A percentile compares a stretch with the other conserved stretches of the same genome.
Evolutionary conservation across 2,888 invertebrate species (phyloP).

Genomic region (Stenotaenia linearis): DNA sequence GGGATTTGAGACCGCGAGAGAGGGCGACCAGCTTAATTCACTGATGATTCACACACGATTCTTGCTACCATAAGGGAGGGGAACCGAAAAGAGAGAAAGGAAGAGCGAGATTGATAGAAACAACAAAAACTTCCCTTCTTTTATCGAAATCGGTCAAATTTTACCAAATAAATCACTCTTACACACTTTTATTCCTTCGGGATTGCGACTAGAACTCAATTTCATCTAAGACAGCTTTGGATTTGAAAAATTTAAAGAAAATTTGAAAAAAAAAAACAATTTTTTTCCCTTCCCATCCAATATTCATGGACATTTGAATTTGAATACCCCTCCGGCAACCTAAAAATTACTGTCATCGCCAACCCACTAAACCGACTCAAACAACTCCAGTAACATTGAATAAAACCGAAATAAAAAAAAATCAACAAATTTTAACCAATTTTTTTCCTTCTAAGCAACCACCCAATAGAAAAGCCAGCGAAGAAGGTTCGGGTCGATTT

Average conservation of each 20-base stretch:
- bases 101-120: not conserved
- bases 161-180: no score
- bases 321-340: not conserved
- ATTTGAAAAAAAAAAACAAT: no score
- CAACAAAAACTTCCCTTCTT: not conserved
- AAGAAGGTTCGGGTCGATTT: not conserved
- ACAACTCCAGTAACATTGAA: not conserved
- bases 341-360: not conserved
- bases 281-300: no score
- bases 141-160: not conserved
- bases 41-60: conserved; percentile 19
- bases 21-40: conserved; percentile 15
- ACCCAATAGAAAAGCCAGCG: not conserved
- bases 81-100: not conserved
- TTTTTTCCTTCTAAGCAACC: not conserved
- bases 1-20: conserved; percentile 19
- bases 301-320: conserved; percentile 28
- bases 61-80: not conserved
- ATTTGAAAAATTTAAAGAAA: not conserved
- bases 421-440: not conserved
- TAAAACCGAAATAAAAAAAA: not conserved
- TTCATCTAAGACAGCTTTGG: not conserved
- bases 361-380: not conserved
- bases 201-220: not conserved
- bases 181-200: not conserved